These are phyloP conservation scores for Acanthococcus lagerstroemiae DNA, from an alignment of 2,888 invertebrate genomes.

Conservation along the genomic window DNA sequence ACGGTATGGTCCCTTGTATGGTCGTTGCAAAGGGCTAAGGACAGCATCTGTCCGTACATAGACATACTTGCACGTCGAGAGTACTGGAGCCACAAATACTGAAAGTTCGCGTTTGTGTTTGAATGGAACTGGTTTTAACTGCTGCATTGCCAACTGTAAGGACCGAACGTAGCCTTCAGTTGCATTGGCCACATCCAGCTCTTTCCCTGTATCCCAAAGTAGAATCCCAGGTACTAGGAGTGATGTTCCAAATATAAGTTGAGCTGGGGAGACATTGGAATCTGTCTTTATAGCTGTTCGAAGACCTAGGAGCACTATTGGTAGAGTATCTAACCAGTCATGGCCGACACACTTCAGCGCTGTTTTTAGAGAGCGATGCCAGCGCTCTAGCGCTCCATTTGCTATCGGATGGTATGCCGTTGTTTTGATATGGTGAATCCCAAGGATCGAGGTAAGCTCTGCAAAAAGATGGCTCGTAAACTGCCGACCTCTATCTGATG, in stretches of 20 bases:
- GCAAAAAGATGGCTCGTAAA: slow-evolving; percentile 40
- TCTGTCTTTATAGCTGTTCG: background rate
- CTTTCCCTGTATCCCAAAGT: too few relatives aligned
- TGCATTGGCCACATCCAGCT: too few relatives aligned
- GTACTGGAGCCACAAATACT: background rate
- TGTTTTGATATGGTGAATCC: background rate
- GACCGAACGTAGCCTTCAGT: background rate
- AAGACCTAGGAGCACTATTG: background rate
- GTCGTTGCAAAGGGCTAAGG: background rate
- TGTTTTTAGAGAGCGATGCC: slow-evolving; percentile 25
- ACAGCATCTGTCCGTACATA: background rate
- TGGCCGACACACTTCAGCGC: background rate
- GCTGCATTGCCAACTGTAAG: background rate
- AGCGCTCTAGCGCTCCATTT: slow-evolving; percentile 31
- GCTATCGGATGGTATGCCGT: slow-evolving; percentile 31
- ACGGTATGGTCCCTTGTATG: background rate
- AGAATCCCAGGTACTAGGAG: background rate
- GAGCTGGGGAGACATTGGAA: background rate
- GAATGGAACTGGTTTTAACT: background rate
- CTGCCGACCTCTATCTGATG: slow-evolving; percentile 41
- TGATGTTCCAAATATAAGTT: background rate
- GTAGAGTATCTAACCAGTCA: background rate
- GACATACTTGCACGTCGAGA: background rate
- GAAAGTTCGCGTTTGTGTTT: background rate
- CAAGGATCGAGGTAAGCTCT: background rate